A percentile compares a stretch with the other conserved stretches of the same genome.
Evolutionary conservation across 2,797 vertebrate species (phyloP).

Genomic region (Fundulus diaphanus): DNA sequence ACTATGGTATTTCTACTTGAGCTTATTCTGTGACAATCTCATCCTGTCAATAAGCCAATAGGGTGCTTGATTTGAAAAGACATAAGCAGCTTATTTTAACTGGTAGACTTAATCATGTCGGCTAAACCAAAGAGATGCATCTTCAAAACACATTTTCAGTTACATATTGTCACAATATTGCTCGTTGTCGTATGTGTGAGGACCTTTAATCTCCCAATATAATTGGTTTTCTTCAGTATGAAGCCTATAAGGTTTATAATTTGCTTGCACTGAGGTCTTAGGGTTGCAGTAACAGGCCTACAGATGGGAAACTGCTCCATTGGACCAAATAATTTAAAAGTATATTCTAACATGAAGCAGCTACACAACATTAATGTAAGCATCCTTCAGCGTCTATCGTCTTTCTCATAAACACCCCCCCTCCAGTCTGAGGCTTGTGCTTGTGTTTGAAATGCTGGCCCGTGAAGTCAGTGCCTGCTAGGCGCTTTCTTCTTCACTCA

Average conservation of each 20-base stretch:
- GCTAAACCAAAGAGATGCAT: too few relatives aligned
- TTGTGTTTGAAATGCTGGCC: slow-evolving; percentile 63
- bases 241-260: not conserved
- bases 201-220: not conserved
- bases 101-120: too few relatives aligned
- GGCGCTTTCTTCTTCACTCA: slow-evolving; percentile 18
- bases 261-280: not conserved
- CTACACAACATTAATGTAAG: not conserved
- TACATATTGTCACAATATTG: not conserved
- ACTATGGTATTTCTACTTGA: too few relatives aligned
- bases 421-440: slow-evolving; percentile 58
- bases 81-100: too few relatives aligned
- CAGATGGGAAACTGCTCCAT: not conserved
- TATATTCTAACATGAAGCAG: not conserved
- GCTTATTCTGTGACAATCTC: too few relatives aligned
- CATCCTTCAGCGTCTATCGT: not conserved
- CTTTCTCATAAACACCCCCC: not conserved
- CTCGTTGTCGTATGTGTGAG: not conserved
- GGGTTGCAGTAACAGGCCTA: not conserved
- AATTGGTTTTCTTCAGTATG: not conserved
- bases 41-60: too few relatives aligned
- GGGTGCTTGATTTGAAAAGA: too few relatives aligned
- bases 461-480: slow-evolving; percentile 40
- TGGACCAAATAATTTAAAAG: not conserved
- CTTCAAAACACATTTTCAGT: not conserved